These are phyloP conservation scores for Zaprionus vittiger DNA, from an alignment of 1,140 invertebrate species.

Conservation along the genomic window DNA sequence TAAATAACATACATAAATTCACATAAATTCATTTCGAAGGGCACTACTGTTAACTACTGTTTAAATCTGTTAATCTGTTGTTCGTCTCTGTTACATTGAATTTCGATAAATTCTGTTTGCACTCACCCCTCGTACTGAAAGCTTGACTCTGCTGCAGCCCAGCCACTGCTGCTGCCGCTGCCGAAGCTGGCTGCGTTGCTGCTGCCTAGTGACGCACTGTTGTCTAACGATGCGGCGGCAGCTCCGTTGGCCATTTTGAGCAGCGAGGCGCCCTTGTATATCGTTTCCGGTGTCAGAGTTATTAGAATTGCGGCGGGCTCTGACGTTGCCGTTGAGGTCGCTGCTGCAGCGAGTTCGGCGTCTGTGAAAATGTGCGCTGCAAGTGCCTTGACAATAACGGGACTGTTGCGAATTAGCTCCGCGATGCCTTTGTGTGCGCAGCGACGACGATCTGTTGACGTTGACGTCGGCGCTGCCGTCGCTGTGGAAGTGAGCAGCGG, in stretches of 20 bases:
- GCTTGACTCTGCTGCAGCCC: constrained; percentile 60
- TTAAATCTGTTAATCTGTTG: too few relatives aligned
- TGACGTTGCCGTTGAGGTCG: constrained; percentile 6
- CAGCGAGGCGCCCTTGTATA: constrained; percentile 83
- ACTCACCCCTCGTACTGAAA: constrained; percentile 82
- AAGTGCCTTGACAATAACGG: constrained; percentile 80
- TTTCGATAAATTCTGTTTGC: not conserved
- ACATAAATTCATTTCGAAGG: not conserved
- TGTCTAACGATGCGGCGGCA: constrained; percentile 25
- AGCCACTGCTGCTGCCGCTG: constrained; percentile 25
- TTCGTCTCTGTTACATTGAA: not conserved
- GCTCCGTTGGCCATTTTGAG: constrained; percentile 70
- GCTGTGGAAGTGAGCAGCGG: constrained; percentile 38
- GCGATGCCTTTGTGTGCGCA: constrained; percentile 79
- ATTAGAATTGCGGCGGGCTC: constrained; percentile 71
- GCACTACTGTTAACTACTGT: too few relatives aligned
- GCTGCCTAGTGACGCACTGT: not conserved
- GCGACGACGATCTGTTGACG: constrained; percentile 43
- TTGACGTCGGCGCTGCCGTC: constrained; percentile 20
- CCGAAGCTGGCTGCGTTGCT: not conserved
- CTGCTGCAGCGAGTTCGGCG: constrained; percentile 35
- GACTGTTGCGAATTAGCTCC: constrained; percentile 80
- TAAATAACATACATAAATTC: too few relatives aligned
- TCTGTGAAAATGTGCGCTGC: constrained; percentile 76
- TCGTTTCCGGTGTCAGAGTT: constrained; percentile 84